Percentiles rank a stretch among this genome's conserved stretches.
These are phyloP conservation scores for Caiman crocodilus DNA, from an alignment of 2,797 vertebrate species.

Conservation along the genomic window DNA sequence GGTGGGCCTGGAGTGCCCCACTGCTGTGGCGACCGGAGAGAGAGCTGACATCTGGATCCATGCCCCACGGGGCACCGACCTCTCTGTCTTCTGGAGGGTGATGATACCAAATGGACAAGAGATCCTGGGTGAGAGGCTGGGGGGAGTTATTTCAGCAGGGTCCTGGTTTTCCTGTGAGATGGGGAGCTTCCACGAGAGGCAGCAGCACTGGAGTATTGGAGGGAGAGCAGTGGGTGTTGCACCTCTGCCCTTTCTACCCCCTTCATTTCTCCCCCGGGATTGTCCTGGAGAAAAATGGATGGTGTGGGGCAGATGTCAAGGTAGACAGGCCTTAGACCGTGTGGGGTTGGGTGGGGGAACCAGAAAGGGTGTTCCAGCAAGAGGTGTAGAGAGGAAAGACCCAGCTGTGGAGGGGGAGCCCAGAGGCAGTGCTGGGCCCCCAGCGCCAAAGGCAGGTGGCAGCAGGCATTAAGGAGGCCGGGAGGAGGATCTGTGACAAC, in stretches of 20 bases:
- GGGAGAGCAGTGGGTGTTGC: not conserved
- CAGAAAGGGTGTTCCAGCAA: not conserved
- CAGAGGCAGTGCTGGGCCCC: no score
- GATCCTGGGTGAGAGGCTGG: not conserved
- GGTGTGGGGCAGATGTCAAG: no score
- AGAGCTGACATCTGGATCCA: constrained; percentile 9
- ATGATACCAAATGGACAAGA: not conserved
- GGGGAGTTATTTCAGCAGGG: not conserved
- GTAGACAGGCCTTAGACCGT: no score
- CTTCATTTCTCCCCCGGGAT: not conserved
- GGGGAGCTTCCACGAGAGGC: not conserved
- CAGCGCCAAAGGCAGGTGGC: not conserved
- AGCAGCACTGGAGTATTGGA: not conserved
- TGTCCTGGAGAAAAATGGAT: not conserved
- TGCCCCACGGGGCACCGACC: constrained; percentile 10
- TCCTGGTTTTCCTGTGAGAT: not conserved
- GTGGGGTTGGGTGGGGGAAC: no score
- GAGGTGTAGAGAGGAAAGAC: no score
- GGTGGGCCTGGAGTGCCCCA: constrained; percentile 15
- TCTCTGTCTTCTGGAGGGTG: constrained; percentile 7
- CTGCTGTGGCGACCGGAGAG: not conserved
- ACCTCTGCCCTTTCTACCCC: not conserved
- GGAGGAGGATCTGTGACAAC: not conserved
- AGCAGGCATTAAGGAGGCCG: not conserved
- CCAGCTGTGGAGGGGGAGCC: no score